Evolutionary conservation across 1,140 invertebrate genomes (phyloP).

Genomic region (Aphaenogaster ashmeadi): DNA sequence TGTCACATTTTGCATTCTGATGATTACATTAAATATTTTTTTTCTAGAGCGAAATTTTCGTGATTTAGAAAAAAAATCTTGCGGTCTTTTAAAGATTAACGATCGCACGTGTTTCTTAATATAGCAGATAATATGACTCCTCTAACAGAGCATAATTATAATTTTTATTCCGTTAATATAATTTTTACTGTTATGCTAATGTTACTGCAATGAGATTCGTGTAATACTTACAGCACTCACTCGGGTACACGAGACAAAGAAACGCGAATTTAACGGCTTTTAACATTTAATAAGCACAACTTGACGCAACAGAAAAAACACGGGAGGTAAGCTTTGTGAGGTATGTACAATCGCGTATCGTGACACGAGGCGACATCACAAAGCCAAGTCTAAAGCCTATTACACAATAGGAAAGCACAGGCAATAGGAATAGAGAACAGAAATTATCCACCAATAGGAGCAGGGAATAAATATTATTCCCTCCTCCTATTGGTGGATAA

Average conservation of each 20-base stretch:
- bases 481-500: too few species aligned
- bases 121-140: background rate
- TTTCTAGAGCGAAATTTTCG: too few species aligned
- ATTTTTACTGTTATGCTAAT: background rate
- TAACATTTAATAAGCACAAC: background rate
- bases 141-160: background rate
- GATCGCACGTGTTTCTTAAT: background rate
- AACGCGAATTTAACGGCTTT: background rate
- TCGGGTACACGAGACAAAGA: background rate
- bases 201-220: background rate
- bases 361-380: background rate
- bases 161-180: background rate
- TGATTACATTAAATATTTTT: too few species aligned
- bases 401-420: too few species aligned
- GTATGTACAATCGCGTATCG: background rate
- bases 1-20: too few species aligned
- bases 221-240: background rate
- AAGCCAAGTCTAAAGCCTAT: background rate
- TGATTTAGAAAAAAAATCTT: too few species aligned
- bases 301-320: background rate
- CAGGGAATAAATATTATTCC: too few species aligned
- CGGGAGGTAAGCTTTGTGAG: background rate
- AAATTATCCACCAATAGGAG: too few species aligned
- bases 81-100: too few species aligned
- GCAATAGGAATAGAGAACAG: too few species aligned